Conservation (phyloP, 2,888 invertebrate genomes). For the Altica lythri region DNA sequence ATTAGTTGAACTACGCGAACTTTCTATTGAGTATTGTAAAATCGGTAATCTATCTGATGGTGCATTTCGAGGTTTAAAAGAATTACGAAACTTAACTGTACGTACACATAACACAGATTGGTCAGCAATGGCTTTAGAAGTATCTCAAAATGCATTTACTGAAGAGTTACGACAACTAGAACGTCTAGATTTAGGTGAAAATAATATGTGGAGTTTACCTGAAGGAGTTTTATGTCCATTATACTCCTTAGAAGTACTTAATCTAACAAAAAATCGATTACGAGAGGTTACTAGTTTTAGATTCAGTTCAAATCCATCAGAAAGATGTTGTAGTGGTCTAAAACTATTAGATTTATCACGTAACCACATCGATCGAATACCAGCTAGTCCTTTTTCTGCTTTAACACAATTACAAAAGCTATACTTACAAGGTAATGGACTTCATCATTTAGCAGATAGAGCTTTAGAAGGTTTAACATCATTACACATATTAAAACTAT, state of each 20-base stretch:
- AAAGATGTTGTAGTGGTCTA: constrained; percentile 73
- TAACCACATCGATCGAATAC: constrained; percentile 77
- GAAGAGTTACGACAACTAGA: constrained; percentile 75
- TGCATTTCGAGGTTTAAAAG: constrained; percentile 79
- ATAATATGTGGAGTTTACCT: constrained; percentile 80
- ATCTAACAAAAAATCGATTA: constrained; percentile 79
- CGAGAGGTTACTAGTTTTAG: constrained; percentile 75
- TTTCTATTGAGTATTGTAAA: constrained; percentile 82
- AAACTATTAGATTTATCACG: constrained; percentile 74
- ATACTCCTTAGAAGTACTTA: constrained; percentile 73
- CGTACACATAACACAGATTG: constrained; percentile 84
- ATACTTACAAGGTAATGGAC: constrained; percentile 76
- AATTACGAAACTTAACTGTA: constrained; percentile 78
- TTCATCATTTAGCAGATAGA: constrained; percentile 76
- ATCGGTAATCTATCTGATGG: constrained; percentile 80
- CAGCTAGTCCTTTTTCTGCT: constrained; percentile 73
- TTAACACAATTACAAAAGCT: constrained; percentile 73
- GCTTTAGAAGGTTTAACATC: constrained; percentile 76
- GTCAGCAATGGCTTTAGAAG: constrained; percentile 79
- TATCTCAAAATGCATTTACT: constrained; percentile 74
- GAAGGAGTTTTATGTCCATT: constrained; percentile 78
- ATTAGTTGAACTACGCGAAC: constrained; percentile 74
- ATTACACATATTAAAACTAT: constrained; percentile 74
- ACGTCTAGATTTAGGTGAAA: constrained; percentile 76
- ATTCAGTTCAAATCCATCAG: constrained; percentile 64